Conservation (phyloP, 2,113 vertebrate genomes). For the Cochlearius cochlearius region DNA sequence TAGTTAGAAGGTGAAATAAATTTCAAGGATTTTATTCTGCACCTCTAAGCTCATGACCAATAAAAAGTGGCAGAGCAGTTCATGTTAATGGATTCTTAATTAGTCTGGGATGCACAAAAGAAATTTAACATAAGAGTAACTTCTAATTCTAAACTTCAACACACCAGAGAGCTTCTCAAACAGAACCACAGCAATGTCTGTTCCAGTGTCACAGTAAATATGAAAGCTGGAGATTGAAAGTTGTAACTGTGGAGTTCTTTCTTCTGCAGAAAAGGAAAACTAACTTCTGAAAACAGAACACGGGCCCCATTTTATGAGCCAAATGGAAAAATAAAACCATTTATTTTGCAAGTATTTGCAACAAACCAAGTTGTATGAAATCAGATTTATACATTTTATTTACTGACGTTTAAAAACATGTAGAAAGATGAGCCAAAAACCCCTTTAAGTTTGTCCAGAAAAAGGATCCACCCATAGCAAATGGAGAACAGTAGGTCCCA, state of each 20-base stretch:
- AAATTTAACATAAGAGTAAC: neutral
- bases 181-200: neutral
- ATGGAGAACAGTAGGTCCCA: neutral
- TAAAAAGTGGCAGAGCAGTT: conserved; percentile 9
- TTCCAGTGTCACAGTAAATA: neutral
- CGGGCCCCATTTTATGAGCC: neutral
- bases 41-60: neutral
- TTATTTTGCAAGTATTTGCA: neutral
- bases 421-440: accelerated
- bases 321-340: neutral
- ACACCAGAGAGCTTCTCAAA: conserved; percentile 14
- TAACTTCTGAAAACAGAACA: neutral
- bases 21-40: neutral
- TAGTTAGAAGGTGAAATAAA: neutral
- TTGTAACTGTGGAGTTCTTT: neutral
- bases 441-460: neutral
- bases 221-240: neutral
- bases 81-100: conserved; percentile 37
- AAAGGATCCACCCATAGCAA: neutral
- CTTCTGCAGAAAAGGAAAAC: neutral
- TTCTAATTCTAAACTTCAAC: conserved; percentile 3
- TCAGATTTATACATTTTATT: neutral
- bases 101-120: conserved; percentile 22
- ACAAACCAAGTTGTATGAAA: neutral
- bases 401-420: neutral